These are phyloP conservation scores for Polia nebulosa DNA, from an alignment of 2,888 invertebrate genomes.

Conservation along the genomic window DNA sequence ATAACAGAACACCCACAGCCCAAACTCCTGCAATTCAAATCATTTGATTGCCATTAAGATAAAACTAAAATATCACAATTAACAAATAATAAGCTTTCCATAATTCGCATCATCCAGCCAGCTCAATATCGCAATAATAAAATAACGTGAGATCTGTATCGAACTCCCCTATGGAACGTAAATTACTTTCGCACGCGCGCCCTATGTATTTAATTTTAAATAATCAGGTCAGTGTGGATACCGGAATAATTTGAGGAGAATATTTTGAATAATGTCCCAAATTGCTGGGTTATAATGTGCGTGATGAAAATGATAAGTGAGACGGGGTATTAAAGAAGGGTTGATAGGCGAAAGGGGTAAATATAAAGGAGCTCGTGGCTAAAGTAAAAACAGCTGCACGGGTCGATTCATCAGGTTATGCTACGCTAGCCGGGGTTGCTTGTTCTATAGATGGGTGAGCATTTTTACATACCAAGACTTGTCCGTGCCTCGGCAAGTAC, in stretches of 20 bases:
- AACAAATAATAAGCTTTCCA: constrained; percentile 45
- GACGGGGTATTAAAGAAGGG: not conserved
- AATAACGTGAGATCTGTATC: constrained; percentile 58
- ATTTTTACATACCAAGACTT: no score
- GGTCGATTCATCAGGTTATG: no score
- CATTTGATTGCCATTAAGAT: not conserved
- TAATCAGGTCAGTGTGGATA: constrained; percentile 45
- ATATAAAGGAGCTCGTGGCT: no score
- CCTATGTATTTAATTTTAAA: constrained; percentile 60
- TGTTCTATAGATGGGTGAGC: no score
- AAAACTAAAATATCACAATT: constrained; percentile 33
- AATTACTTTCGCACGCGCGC: constrained; percentile 59
- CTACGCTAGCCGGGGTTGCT: no score
- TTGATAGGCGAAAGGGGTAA: not conserved
- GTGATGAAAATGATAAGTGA: constrained; percentile 49
- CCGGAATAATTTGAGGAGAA: constrained; percentile 35
- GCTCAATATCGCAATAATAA: constrained; percentile 46
- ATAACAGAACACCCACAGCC: not conserved
- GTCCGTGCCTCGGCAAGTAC: no score
- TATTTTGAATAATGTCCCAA: constrained; percentile 23
- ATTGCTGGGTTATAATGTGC: constrained; percentile 36
- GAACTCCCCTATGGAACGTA: constrained; percentile 60
- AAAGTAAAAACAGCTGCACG: no score
- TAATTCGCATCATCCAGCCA: constrained; percentile 25
- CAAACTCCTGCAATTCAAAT: not conserved